These are phyloP conservation scores for Callithrix jacchus DNA, from an alignment of 2,113 vertebrate species.

Conservation along the genomic window DNA sequence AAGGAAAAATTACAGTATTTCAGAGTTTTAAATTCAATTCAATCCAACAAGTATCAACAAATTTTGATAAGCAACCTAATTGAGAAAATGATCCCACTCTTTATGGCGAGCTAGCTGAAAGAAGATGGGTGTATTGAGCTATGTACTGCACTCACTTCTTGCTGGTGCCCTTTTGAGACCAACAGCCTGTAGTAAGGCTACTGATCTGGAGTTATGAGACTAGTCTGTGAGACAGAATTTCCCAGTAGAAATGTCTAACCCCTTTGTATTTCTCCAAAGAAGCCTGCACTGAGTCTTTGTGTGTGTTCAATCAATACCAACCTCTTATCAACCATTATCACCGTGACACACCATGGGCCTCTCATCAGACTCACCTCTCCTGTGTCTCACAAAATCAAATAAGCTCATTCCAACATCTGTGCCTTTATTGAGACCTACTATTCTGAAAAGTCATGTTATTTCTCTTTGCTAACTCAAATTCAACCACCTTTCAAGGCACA, in stretches of 20 bases:
- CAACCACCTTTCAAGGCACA: background rate
- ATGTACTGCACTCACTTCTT: background rate
- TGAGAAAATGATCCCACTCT: background rate
- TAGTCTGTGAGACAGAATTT: background rate
- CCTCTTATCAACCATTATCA: background rate
- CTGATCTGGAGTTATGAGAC: background rate
- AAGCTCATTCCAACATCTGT: background rate
- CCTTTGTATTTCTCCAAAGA: background rate
- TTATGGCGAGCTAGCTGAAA: background rate
- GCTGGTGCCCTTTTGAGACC: background rate
- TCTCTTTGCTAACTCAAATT: background rate
- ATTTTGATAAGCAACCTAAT: background rate
- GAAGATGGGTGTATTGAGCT: background rate
- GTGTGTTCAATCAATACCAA: background rate
- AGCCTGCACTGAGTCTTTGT: background rate
- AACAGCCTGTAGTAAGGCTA: background rate
- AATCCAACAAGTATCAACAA: background rate
- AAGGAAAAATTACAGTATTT: background rate
- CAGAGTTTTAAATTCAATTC: background rate
- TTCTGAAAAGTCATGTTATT: background rate
- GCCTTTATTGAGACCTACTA: background rate
- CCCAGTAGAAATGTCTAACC: background rate
- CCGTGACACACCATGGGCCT: background rate
- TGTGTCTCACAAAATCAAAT: background rate
- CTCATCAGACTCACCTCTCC: background rate